Base-by-base conservation (phyloP, 2,113 vertebrate genomes). In the Alaudala cheleensis region DNA sequence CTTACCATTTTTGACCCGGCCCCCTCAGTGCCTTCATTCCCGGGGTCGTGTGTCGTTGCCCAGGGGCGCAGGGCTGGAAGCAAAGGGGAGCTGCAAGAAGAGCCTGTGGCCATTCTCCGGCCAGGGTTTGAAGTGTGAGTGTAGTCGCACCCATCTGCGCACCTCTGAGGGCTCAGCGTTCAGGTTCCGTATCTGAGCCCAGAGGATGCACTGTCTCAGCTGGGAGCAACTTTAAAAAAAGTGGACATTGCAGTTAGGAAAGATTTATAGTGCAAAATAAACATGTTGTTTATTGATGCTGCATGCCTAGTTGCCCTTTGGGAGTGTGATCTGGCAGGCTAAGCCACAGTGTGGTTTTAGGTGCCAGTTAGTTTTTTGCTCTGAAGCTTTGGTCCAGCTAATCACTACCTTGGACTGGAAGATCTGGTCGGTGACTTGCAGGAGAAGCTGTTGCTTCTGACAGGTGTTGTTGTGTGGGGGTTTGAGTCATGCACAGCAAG, bases 71-170 rank as follows among this genome's bases (percentile, higher is more conserved):
- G 42, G 42, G 23, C 11, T 9, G 58, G 50, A 31, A 42, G 60
- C 42, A 3, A 4, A 45, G 47, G 9, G 9, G n/a, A 20, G 34
- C 7, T 39, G 6, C 14, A 2, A 14, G 14, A 25, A 24, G 26
- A 70, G 13, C 60, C 33, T 22, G 2, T 3, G 11, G 40, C 11
- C n/a, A 0, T n/a, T 65, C 50, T 29, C 7, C 44, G 21, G 40
- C 7, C 65, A 1, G 5, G 2, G 15, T 42, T 37, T 23, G 19
- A 16, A 42, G 31, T 69, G 18, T 3, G 2, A 23, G 31, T 17
- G 58, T 10, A 16, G 8, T 73, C 4, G 2, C 14, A 6, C 4
- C 10, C 29, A 3, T 37, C 14, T 45, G 0, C 20, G n/a, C 54
- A 2, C 9, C 37, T 47, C 24, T 24, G 31, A 14, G 39, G 14